These are phyloP conservation scores for Noctua pronuba DNA, from an alignment of 2,888 invertebrate genomes.

Conservation along the genomic window DNA sequence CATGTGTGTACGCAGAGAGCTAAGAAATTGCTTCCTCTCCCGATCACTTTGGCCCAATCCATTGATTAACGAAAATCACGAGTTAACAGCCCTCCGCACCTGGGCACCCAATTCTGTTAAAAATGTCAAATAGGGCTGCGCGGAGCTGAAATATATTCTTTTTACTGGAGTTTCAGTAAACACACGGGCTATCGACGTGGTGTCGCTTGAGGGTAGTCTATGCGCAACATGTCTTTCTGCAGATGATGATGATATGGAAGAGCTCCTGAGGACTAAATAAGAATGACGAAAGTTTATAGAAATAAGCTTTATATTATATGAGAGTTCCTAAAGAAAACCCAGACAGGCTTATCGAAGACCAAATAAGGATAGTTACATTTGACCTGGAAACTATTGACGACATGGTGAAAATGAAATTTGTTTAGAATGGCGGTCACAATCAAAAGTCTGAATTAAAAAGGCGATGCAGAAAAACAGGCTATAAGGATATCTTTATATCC, in stretches of 20 bases:
- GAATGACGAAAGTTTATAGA: not conserved
- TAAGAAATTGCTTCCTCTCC: slow-evolving; percentile 86
- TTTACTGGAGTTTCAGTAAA: not conserved
- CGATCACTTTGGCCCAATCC: slow-evolving; percentile 75
- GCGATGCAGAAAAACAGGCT: not conserved
- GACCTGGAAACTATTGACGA: not conserved
- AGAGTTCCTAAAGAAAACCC: not conserved
- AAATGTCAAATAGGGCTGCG: slow-evolving; percentile 68
- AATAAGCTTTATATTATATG: not conserved
- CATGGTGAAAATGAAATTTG: not conserved
- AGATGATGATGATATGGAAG: not conserved
- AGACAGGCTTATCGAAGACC: too few species aligned
- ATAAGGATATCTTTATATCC: not conserved
- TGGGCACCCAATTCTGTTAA: slow-evolving; percentile 78
- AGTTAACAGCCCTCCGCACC: slow-evolving; percentile 76
- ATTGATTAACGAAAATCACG: slow-evolving; percentile 87
- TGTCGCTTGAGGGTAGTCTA: not conserved
- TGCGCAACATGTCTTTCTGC: not conserved
- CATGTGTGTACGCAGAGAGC: slow-evolving; percentile 65
- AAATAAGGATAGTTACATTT: not conserved
- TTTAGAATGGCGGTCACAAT: not conserved
- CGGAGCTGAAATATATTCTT: not conserved
- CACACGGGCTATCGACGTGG: not conserved
- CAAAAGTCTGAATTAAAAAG: not conserved
- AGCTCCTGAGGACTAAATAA: not conserved